A percentile compares a stretch with the other conserved stretches of the same genome.
These are phyloP conservation scores for Pogonocichla stellata DNA, from an alignment of 2,113 vertebrate genomes.

Conservation along the genomic window DNA sequence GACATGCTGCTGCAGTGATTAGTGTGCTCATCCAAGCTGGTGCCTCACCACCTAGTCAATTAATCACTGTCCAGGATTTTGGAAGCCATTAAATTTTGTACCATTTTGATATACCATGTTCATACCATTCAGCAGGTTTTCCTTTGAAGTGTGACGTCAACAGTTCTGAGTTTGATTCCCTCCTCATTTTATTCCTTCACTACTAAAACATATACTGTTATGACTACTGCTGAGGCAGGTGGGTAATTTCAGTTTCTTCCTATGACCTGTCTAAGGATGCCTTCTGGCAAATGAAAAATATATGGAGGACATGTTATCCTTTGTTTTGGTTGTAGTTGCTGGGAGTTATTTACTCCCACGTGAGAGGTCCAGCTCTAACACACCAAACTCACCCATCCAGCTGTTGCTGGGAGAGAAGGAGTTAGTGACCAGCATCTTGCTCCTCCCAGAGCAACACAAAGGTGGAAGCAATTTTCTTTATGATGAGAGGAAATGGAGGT, in stretches of 20 bases:
- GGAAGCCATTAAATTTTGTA: conserved; percentile 24
- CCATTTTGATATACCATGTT: neutral
- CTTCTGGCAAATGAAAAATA: neutral
- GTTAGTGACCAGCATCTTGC: neutral
- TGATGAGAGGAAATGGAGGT: neutral
- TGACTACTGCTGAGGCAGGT: neutral
- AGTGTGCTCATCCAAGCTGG: conserved; percentile 46
- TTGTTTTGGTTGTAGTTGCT: neutral
- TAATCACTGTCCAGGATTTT: conserved; percentile 58
- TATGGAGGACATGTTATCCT: neutral
- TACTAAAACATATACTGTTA: neutral
- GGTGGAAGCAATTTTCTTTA: neutral
- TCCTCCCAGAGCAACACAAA: neutral
- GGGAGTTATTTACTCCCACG: neutral
- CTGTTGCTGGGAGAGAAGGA: neutral
- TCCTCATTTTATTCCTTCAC: neutral
- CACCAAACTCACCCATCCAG: neutral
- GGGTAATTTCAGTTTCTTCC: neutral
- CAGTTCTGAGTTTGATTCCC: neutral
- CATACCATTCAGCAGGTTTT: neutral
- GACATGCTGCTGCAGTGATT: conserved; percentile 54
- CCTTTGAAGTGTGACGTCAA: conserved; percentile 22
- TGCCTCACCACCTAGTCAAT: conserved; percentile 14
- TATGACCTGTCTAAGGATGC: neutral
- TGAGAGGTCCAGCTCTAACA: neutral